These are phyloP conservation scores for Mormyrus proboscirostris DNA, from an alignment of 2,797 vertebrate genomes.

Conservation along the genomic window DNA sequence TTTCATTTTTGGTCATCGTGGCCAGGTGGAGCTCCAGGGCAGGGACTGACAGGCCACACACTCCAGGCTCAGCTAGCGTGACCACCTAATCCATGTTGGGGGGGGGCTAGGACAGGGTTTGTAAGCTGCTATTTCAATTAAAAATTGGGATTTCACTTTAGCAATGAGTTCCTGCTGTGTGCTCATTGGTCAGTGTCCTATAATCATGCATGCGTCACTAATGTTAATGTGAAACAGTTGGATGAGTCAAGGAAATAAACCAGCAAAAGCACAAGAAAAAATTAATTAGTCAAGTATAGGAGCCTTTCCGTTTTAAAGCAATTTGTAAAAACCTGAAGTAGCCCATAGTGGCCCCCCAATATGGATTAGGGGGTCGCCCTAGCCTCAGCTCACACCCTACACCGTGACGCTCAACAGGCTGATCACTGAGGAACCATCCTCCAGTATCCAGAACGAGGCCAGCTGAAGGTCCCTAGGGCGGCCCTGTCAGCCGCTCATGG, in stretches of 20 bases:
- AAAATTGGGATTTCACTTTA: not conserved
- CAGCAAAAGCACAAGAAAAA: not conserved
- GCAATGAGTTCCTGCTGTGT: not conserved
- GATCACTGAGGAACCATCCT: not conserved
- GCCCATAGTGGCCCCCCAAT: not conserved
- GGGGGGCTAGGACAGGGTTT: not conserved
- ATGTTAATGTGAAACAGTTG: not conserved
- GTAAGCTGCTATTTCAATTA: not conserved
- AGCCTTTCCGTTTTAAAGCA: not conserved
- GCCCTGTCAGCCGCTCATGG: not conserved
- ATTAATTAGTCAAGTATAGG: too few relatives aligned
- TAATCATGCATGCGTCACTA: not conserved
- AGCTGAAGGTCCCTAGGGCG: not conserved
- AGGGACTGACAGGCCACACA: not conserved
- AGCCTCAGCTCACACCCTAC: not conserved
- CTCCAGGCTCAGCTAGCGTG: not conserved
- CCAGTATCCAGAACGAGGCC: not conserved
- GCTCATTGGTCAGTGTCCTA: not conserved
- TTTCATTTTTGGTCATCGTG: not conserved
- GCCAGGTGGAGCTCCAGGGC: not conserved
- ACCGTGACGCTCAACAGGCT: not conserved
- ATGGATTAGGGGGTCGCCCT: too few relatives aligned
- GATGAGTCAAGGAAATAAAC: not conserved
- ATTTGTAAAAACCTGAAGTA: not conserved
- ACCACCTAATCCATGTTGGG: not conserved